Percentiles rank a stretch among this genome's conserved stretches.
phyloP scores from a whole-genome alignment of 2,113 vertebrate genomes.

The Scatophagus argus region DNA sequence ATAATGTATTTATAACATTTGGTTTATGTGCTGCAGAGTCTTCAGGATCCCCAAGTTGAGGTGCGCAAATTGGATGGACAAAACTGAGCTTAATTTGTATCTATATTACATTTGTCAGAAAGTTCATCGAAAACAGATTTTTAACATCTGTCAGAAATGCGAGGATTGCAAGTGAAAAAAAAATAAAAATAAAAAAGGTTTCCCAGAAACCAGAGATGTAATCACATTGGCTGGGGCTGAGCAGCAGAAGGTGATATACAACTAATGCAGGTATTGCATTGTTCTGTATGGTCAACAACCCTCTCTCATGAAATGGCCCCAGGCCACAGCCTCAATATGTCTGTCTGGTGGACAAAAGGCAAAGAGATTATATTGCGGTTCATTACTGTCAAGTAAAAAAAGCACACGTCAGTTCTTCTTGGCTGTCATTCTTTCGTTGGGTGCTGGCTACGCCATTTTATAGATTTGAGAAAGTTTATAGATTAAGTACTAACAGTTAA shows the following conservation, averaged over 20 bases:
- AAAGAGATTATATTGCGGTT: slow-evolving; percentile 1
- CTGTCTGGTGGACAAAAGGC: slow-evolving; percentile 23
- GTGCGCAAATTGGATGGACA: neutral
- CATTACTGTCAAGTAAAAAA: slow-evolving; percentile 26
- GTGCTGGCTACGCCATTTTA: neutral
- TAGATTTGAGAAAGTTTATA: neutral
- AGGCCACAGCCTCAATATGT: slow-evolving; percentile 16
- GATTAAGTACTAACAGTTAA: neutral
- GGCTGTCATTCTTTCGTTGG: neutral
- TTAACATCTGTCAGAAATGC: neutral
- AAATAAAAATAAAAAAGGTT: neutral
- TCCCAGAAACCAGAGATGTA: neutral
- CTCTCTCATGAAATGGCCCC: slow-evolving; percentile 26
- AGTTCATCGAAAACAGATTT: neutral
- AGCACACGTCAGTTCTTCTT: slow-evolving; percentile 10
- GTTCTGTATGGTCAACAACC: slow-evolving; percentile 46
- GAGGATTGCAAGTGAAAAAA: neutral
- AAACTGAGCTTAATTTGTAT: neutral
- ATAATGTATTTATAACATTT: neutral
- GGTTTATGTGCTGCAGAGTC: neutral
- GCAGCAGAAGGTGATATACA: slow-evolving; percentile 32
- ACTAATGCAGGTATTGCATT: slow-evolving; percentile 40
- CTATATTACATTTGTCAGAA: neutral
- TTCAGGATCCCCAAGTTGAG: neutral
- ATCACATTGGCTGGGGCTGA: neutral